A percentile compares a stretch with the other conserved stretches of the same genome.
phyloP scores from a whole-genome alignment of 2,797 vertebrate species.

The Sebastes minor region DNA sequence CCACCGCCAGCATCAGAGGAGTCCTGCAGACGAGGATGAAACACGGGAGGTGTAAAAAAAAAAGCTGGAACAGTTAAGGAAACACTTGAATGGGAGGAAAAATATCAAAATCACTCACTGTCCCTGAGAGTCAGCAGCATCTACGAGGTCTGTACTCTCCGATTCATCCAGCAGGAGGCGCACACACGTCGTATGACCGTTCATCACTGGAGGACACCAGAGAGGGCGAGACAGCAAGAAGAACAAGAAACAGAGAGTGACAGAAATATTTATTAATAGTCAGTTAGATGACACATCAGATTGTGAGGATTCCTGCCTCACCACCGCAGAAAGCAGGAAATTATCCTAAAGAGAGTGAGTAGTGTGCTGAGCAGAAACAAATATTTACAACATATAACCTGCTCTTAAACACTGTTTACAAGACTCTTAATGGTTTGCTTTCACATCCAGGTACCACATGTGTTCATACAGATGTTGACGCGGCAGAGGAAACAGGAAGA shows the following conservation, averaged over 20 bases:
- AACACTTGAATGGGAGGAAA: neutral
- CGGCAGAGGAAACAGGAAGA: neutral
- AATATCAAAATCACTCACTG: constrained; percentile 86
- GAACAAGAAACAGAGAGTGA: neutral
- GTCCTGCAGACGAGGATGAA: constrained; percentile 80
- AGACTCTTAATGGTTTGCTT: too few species aligned
- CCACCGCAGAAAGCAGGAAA: neutral
- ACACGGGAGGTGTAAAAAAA: neutral
- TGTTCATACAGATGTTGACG: neutral
- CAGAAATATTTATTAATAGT: neutral
- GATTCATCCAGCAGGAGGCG: constrained; percentile 92
- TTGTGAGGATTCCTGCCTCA: neutral
- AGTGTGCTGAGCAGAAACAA: neutral
- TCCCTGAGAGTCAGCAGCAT: constrained; percentile 92
- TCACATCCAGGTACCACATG: too few species aligned
- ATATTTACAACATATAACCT: neutral
- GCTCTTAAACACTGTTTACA: neutral
- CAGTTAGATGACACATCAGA: neutral
- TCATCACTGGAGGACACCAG: constrained; percentile 84
- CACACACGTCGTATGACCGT: constrained; percentile 93
- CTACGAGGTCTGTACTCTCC: constrained; percentile 86
- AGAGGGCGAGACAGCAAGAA: neutral
- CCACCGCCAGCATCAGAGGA: constrained; percentile 95
- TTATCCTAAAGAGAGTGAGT: neutral
- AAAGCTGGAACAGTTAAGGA: neutral